These are phyloP conservation scores for Cardiocondyla obscurior DNA, from an alignment of 1,140 invertebrate genomes.

Conservation along the genomic window DNA sequence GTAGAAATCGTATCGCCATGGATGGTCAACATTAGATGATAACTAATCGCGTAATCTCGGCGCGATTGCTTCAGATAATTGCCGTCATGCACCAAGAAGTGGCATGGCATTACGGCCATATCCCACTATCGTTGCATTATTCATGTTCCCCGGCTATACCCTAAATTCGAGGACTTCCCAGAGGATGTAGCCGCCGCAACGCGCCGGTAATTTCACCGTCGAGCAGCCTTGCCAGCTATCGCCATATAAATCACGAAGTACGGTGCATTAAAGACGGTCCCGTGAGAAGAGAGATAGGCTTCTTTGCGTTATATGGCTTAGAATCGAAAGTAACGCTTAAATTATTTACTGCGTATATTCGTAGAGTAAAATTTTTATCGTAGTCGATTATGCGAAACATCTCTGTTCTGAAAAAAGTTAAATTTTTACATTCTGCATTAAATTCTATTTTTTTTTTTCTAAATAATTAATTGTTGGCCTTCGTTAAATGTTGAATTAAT, in stretches of 20 bases:
- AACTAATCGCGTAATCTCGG: constrained; percentile 45
- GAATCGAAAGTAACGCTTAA: neutral
- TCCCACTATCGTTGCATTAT: constrained; percentile 62
- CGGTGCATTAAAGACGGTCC: constrained; percentile 38
- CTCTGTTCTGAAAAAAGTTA: neutral
- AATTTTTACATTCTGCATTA: neutral
- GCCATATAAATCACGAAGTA: constrained; percentile 36
- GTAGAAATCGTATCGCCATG: constrained; percentile 8
- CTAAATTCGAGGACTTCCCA: constrained; percentile 70
- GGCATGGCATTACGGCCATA: constrained; percentile 26
- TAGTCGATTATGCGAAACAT: neutral
- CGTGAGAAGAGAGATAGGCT: neutral
- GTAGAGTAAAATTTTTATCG: neutral
- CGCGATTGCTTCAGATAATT: constrained; percentile 62
- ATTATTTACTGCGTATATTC: neutral
- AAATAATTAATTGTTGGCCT: neutral
- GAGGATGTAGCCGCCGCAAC: constrained; percentile 64
- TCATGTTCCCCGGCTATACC: constrained; percentile 57
- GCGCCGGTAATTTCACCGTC: constrained; percentile 63
- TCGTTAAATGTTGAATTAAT: neutral
- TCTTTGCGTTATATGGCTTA: neutral
- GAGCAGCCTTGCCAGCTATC: constrained; percentile 24
- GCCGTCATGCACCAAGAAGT: constrained; percentile 20
- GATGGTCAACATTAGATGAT: constrained; percentile 21
- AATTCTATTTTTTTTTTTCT: neutral